phyloP scores from a whole-genome alignment of 1,140 invertebrate genomes.

The Bursaphelenchus mucronatus region DNA sequence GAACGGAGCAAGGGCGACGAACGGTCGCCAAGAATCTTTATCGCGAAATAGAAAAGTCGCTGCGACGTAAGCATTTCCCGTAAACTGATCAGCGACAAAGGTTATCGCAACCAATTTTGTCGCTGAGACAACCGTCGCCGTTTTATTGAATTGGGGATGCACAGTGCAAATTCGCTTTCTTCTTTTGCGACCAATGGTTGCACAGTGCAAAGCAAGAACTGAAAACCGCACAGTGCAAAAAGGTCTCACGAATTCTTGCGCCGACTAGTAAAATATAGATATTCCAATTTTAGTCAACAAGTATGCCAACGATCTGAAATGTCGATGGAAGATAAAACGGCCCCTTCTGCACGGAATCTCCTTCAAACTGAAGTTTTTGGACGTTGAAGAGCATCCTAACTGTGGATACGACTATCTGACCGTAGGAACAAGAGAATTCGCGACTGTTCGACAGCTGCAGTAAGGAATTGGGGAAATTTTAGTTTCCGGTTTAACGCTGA shows the following conservation, averaged over 20 bases:
- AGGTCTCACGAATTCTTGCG: no score
- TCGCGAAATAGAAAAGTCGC: no score
- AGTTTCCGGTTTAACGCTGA: background rate
- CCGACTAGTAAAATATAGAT: no score
- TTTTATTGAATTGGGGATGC: constrained; percentile 6
- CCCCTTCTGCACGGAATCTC: constrained; percentile 42
- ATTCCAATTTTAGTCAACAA: constrained; percentile 22
- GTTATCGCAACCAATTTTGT: no score
- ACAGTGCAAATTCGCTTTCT: constrained; percentile 9
- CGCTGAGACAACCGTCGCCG: no score
- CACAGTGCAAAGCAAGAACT: no score
- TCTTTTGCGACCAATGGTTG: constrained; percentile 14
- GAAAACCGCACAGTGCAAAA: no score
- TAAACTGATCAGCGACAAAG: no score
- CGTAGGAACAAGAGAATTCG: constrained; percentile 28
- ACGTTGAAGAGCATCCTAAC: constrained; percentile 43
- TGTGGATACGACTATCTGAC: constrained; percentile 52
- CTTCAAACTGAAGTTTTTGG: constrained; percentile 41
- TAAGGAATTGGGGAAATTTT: constrained; percentile 14
- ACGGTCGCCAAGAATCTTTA: no score
- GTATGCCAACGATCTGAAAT: constrained; percentile 47
- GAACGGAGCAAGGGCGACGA: no score
- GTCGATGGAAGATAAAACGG: constrained; percentile 43
- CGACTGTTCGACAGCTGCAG: constrained; percentile 2
- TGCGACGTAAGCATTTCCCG: no score